A percentile compares a stretch with the other conserved stretches of the same genome.
Evolutionary conservation across 2,113 vertebrate species (phyloP).

Genomic region (Hyperoodon ampullatus): DNA sequence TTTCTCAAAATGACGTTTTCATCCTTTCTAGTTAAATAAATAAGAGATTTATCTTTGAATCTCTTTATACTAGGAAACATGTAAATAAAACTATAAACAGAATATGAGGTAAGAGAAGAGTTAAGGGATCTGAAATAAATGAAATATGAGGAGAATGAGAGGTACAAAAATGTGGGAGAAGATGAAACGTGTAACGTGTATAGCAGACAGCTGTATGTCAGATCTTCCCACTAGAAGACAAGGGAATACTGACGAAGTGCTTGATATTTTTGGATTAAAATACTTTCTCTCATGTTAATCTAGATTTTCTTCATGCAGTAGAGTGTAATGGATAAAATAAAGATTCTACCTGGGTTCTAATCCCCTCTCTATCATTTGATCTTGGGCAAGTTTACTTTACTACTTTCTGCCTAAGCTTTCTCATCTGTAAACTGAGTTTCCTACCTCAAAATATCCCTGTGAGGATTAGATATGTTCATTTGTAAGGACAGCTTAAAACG

Average conservation of each 20-base stretch:
- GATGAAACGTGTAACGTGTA: not conserved
- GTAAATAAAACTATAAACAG: not conserved
- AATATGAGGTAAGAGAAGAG: not conserved
- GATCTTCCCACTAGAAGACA: not conserved
- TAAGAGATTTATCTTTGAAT: not conserved
- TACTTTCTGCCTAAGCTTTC: not conserved
- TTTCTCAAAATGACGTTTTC: not conserved
- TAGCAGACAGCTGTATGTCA: not conserved
- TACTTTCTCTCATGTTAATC: not conserved
- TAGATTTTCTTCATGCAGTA: not conserved
- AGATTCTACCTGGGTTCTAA: not conserved
- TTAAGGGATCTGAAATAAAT: not conserved
- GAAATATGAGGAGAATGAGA: not conserved
- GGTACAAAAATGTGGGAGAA: not conserved
- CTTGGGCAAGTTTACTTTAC: not conserved
- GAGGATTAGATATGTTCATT: not conserved
- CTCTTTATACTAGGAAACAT: not conserved
- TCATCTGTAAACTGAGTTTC: not conserved
- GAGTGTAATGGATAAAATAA: not conserved
- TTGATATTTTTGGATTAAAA: not conserved
- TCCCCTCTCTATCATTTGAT: not conserved
- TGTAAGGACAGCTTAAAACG: not conserved
- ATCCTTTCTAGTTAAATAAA: constrained; percentile 12
- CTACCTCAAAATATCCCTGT: not conserved
- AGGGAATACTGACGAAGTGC: not conserved